These are phyloP conservation scores for Alexandromys oeconomus DNA, from an alignment of 2,797 vertebrate species.

Conservation along the genomic window DNA sequence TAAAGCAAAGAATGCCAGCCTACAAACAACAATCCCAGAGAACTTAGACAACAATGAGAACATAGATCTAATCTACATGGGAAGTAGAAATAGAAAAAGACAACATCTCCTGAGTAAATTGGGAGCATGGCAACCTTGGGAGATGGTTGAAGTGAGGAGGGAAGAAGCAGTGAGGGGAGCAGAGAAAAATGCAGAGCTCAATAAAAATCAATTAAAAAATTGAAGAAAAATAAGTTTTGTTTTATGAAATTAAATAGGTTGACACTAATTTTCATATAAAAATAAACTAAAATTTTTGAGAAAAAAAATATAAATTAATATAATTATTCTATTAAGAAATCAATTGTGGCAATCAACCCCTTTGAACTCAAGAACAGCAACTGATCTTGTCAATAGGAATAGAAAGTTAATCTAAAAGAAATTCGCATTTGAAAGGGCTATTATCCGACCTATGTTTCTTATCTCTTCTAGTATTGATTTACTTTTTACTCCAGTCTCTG, in stretches of 20 bases:
- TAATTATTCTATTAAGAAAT: slow-evolving; percentile 46
- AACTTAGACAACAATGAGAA: no score
- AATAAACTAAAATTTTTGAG: not conserved
- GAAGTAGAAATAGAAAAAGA: no score
- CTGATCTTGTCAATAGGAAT: not conserved
- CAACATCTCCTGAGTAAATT: no score
- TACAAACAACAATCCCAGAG: no score
- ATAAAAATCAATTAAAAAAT: no score
- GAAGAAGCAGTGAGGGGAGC: no score
- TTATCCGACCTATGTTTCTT: not conserved
- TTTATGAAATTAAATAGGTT: not conserved
- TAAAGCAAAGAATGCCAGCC: no score
- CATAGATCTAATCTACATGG: no score
- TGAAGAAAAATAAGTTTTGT: not conserved
- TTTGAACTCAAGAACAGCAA: slow-evolving; percentile 29
- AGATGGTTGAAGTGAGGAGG: no score
- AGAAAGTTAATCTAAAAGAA: not conserved
- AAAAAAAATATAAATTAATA: not conserved
- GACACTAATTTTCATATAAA: not conserved
- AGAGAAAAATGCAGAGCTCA: no score
- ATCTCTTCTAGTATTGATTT: not conserved
- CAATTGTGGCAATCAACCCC: not conserved
- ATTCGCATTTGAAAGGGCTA: not conserved
- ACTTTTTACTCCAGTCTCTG: not conserved
- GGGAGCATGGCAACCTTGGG: no score